Conservation (phyloP, 2,888 invertebrate species). For the Folsomia candida region DNA sequence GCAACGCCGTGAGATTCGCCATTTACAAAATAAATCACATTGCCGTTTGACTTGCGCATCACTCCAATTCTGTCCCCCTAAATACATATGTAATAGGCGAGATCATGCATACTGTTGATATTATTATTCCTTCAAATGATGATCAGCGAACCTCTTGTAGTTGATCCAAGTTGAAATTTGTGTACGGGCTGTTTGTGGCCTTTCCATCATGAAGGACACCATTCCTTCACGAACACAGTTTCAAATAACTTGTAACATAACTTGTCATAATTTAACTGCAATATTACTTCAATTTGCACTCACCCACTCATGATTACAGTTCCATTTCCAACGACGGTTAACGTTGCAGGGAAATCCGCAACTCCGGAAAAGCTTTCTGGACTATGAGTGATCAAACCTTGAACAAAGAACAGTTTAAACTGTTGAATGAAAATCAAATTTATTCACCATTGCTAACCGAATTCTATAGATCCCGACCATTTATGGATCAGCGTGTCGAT, state of each 20-base stretch:
- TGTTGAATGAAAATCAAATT: no score
- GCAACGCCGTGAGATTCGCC: constrained; percentile 90
- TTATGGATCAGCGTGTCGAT: constrained; percentile 90
- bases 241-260: no score
- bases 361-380: constrained; percentile 66
- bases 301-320: constrained; percentile 92
- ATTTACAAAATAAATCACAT: constrained; percentile 89
- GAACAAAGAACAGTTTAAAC: no score
- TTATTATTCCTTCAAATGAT: constrained; percentile 34
- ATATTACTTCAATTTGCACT: no score
- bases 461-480: constrained; percentile 65
- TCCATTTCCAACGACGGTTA: constrained; percentile 92
- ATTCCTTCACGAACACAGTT: no score
- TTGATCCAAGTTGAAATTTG: constrained; percentile 89
- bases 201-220: constrained; percentile 95
- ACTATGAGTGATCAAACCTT: constrained; percentile 91
- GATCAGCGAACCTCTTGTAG: constrained; percentile 61
- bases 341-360: constrained; percentile 87
- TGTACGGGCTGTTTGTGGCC: constrained; percentile 87
- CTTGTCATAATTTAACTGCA: no score
- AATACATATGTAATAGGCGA: not conserved
- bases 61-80: constrained; percentile 85
- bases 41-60: constrained; percentile 78
- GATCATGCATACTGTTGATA: constrained; percentile 63
- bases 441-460: constrained; percentile 80